Conservation (phyloP, 2,888 invertebrate genomes). For the Apamea epomidion region DNA sequence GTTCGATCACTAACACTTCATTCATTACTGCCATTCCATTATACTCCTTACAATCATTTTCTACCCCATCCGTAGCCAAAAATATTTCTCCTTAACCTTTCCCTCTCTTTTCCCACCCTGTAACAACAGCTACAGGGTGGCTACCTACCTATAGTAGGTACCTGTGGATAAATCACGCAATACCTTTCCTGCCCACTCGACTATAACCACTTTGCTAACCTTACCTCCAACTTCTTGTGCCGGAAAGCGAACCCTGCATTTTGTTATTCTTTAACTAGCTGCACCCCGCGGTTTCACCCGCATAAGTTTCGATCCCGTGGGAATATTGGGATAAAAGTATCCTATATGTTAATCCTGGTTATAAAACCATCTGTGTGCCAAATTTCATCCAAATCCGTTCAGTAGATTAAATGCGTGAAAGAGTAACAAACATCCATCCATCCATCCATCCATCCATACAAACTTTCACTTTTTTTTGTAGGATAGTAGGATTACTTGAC, state of each 20-base stretch:
- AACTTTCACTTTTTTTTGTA: no score
- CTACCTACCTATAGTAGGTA: background rate
- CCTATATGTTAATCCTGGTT: no score
- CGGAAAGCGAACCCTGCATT: background rate
- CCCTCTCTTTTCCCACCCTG: background rate
- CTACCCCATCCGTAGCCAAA: background rate
- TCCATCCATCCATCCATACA: no score
- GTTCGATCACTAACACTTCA: background rate
- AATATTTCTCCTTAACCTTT: slow-evolving; percentile 10
- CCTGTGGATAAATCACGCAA: slow-evolving; percentile 31
- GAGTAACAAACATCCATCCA: no score
- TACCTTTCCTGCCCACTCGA: slow-evolving; percentile 22
- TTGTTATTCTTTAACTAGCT: slow-evolving; percentile 26
- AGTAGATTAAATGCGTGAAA: no score
- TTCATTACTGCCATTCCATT: background rate
- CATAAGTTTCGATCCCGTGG: no score
- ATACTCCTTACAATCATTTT: background rate
- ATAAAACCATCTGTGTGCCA: no score
- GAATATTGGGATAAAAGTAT: no score
- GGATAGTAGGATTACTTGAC: slow-evolving; percentile 4
- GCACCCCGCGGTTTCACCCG: no score
- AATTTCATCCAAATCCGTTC: no score
- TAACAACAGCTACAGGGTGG: background rate
- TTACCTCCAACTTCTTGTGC: slow-evolving; percentile 15
- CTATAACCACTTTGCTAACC: slow-evolving; percentile 9